Evolutionary conservation across 2,113 vertebrate genomes (phyloP).

Genomic region (Labeo rohita): DNA sequence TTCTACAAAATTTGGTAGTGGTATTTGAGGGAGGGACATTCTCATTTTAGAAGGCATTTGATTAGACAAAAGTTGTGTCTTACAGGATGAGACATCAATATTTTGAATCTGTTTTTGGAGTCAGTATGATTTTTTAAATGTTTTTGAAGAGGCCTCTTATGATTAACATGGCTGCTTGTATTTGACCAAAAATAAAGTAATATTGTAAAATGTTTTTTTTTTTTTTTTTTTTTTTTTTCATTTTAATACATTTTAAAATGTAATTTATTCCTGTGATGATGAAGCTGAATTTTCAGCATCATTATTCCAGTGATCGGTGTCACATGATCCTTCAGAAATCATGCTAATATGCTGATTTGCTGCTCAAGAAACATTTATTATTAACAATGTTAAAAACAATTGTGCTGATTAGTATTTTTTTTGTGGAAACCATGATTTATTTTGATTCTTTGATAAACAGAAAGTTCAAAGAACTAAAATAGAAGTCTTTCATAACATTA

Average conservation of each 20-base stretch:
- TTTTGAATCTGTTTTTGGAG: not conserved
- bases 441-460: not conserved
- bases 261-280: not conserved
- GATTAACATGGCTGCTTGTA: no score
- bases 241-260: not conserved
- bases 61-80: not conserved
- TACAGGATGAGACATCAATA: not conserved
- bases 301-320: not conserved
- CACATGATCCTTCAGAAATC: not conserved
- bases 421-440: not conserved
- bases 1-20: not conserved
- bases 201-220: not conserved
- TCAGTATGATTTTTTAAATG: not conserved
- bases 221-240: no score
- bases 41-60: not conserved
- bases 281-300: not conserved
- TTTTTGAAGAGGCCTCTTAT: not conserved
- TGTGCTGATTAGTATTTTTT: not conserved
- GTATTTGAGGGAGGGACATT: not conserved
- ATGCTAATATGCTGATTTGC: not conserved
- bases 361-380: not conserved
- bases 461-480: not conserved
- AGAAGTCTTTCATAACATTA: not conserved
- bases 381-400: not conserved
- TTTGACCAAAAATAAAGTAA: not conserved